These are phyloP conservation scores for Pollicipes pollicipes DNA, from an alignment of 1,140 invertebrate genomes.

Conservation along the genomic window DNA sequence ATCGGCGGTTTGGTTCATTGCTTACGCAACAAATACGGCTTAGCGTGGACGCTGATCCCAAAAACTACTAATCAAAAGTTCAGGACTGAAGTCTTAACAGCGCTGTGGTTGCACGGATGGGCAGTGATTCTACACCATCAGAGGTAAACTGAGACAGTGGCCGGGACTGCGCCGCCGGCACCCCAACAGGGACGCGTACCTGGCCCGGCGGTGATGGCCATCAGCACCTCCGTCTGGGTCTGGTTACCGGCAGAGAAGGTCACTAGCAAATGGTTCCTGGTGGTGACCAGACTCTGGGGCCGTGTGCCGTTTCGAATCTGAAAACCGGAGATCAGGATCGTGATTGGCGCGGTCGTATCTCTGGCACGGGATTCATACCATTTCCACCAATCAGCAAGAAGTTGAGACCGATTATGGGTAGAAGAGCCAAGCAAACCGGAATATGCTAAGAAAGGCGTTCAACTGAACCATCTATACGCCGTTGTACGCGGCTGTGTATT, in stretches of 20 bases:
- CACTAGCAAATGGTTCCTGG: slow-evolving; percentile 52
- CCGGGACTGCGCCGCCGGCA: too few species aligned
- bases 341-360: background rate
- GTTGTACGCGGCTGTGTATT: slow-evolving; percentile 16
- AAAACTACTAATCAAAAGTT: too few species aligned
- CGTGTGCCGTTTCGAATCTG: slow-evolving; percentile 46
- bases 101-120: too few species aligned
- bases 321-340: slow-evolving; percentile 9
- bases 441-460: background rate
- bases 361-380: too few species aligned
- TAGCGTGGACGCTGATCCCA: too few species aligned
- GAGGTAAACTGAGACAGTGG: too few species aligned
- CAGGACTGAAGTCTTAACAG: too few species aligned
- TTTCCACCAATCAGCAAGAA: too few species aligned
- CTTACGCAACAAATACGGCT: too few species aligned
- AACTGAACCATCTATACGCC: background rate
- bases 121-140: too few species aligned
- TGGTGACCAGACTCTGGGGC: slow-evolving; percentile 65
- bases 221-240: slow-evolving; percentile 47
- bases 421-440: background rate
- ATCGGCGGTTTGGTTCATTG: too few species aligned
- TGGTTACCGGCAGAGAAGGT: slow-evolving; percentile 47
- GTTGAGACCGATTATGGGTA: slow-evolving; percentile 9
- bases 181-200: too few species aligned
- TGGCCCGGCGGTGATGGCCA: slow-evolving; percentile 49